A percentile compares a stretch with the other conserved stretches of the same genome.
phyloP scores from a whole-genome alignment of 2,888 invertebrate species.

The Aromia moschata region DNA sequence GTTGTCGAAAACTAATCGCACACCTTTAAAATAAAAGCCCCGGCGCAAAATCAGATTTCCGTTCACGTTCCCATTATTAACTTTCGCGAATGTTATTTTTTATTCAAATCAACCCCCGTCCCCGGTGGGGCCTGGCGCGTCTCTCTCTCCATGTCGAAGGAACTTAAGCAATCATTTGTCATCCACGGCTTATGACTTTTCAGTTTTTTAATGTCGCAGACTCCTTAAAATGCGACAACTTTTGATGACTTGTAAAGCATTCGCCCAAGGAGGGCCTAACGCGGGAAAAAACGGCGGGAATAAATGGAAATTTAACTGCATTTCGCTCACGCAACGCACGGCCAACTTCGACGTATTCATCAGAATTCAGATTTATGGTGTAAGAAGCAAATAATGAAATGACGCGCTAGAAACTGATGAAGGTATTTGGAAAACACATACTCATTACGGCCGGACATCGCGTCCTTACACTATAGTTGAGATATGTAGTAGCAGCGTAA shows the following conservation, averaged over 20 bases:
- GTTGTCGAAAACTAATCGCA: slow-evolving; percentile 59
- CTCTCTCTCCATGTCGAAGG: slow-evolving; percentile 49
- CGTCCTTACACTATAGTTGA: no score
- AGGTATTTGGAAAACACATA: no score
- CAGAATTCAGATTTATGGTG: no score
- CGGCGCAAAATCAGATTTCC: slow-evolving; percentile 62
- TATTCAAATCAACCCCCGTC: slow-evolving; percentile 61
- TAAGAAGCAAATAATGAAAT: no score
- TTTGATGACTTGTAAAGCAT: slow-evolving; percentile 47
- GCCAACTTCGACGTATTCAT: background rate
- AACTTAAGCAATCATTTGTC: slow-evolving; percentile 61
- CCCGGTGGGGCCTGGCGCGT: slow-evolving; percentile 38
- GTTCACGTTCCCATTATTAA: slow-evolving; percentile 65
- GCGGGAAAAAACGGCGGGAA: background rate
- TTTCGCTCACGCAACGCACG: background rate
- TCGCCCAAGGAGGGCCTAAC: slow-evolving; percentile 27
- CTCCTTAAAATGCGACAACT: slow-evolving; percentile 45
- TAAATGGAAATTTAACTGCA: slow-evolving; percentile 17
- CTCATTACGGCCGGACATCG: no score
- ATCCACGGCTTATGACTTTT: slow-evolving; percentile 59
- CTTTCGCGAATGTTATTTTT: slow-evolving; percentile 63
- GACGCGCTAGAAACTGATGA: no score
- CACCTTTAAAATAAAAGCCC: slow-evolving; percentile 61
- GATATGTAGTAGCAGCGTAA: no score
- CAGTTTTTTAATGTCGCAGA: slow-evolving; percentile 44